Evolutionary conservation across 2,888 invertebrate genomes (phyloP).

Genomic region (Hesperia comma): DNA sequence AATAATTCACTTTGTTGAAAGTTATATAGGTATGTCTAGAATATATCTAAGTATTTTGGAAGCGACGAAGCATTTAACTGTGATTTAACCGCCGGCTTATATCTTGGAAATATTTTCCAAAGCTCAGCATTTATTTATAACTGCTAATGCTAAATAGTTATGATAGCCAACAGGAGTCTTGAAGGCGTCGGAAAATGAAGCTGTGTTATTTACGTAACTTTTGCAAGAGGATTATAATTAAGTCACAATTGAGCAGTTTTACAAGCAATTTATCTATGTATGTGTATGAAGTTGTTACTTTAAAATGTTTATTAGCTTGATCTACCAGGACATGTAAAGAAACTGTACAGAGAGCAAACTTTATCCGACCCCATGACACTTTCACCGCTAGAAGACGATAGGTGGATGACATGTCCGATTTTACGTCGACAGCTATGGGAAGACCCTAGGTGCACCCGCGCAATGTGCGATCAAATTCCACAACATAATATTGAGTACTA

Average conservation of each 20-base stretch:
- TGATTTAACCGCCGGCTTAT: no score
- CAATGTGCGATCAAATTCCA: no score
- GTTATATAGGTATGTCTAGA: no score
- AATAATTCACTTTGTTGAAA: no score
- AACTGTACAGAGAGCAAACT: constrained; percentile 1
- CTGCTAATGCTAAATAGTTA: not conserved
- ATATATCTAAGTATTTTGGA: no score
- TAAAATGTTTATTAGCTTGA: not conserved
- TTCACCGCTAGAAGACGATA: no score
- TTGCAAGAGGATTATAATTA: no score
- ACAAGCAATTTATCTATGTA: not conserved
- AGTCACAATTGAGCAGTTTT: no score
- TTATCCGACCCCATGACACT: not conserved
- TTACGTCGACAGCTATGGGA: not conserved
- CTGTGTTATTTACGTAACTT: not conserved
- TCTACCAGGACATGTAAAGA: not conserved
- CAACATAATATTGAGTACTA: no score
- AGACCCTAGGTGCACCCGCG: no score
- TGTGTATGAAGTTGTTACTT: not conserved
- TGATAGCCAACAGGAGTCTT: not conserved
- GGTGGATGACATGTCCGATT: not conserved
- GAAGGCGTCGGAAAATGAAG: not conserved
- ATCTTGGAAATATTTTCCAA: not conserved
- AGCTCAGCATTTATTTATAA: not conserved
- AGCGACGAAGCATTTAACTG: no score